Conservation (phyloP, 2,888 invertebrate genomes). For the Rhodophaea formosa region DNA sequence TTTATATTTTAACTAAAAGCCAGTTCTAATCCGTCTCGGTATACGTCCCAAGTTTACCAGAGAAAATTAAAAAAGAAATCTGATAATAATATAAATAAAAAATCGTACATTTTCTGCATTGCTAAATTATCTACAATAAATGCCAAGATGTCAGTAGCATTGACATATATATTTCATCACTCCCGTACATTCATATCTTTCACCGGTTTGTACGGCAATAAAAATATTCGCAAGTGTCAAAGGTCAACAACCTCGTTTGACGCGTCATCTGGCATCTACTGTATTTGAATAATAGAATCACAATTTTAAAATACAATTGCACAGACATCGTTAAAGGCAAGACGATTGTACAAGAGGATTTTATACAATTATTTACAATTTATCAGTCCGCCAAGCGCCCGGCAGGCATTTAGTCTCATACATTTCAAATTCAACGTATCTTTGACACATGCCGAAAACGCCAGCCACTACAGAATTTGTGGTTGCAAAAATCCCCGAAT, state of each 20-base stretch:
- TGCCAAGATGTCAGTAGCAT: not conserved
- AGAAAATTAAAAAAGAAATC: not conserved
- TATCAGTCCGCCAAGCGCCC: not conserved
- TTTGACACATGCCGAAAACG: too few relatives aligned
- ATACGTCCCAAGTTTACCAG: not conserved
- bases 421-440: too few relatives aligned
- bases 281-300: not conserved
- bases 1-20: not conserved
- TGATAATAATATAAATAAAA: not conserved
- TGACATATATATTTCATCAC: not conserved
- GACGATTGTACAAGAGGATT: conserved; percentile 8
- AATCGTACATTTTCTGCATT: not conserved
- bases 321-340: not conserved
- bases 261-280: not conserved
- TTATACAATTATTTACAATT: conserved; percentile 10
- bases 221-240: too few relatives aligned
- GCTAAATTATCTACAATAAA: not conserved
- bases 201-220: not conserved
- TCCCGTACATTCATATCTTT: not conserved
- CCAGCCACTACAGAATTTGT: too few relatives aligned
- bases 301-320: conserved; percentile 6
- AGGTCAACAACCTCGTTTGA: not conserved
- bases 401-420: not conserved
- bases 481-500: too few relatives aligned
- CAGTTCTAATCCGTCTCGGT: not conserved